phyloP scores from a whole-genome alignment of 2,888 invertebrate species.

The Lasius platythorax region DNA sequence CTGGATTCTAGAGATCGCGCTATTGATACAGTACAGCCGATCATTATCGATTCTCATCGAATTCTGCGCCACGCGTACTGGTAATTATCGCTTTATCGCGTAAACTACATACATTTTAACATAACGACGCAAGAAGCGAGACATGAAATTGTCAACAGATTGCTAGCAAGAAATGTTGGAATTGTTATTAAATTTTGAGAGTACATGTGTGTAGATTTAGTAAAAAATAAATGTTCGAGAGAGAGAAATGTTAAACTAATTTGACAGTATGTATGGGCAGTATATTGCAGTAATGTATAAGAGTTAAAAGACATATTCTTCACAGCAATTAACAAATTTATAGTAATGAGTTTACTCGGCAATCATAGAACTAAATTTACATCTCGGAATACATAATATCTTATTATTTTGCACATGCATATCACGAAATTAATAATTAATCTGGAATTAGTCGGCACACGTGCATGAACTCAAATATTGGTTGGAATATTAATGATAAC shows the following conservation, averaged over 20 bases:
- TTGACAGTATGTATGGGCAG: neutral
- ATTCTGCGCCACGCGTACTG: slow-evolving; percentile 5
- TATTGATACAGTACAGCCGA: slow-evolving; percentile 23
- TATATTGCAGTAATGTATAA: neutral
- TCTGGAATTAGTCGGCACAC: slow-evolving; percentile 10
- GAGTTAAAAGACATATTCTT: neutral
- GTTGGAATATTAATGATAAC: slow-evolving; percentile 39
- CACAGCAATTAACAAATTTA: neutral
- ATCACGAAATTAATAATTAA: slow-evolving; percentile 46
- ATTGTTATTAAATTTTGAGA: neutral
- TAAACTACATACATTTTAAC: neutral
- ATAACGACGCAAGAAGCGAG: neutral
- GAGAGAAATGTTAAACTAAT: neutral
- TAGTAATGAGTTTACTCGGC: neutral
- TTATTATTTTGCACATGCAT: neutral
- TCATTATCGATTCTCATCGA: slow-evolving; percentile 29
- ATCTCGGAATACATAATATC: slow-evolving; percentile 6
- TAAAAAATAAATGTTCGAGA: neutral
- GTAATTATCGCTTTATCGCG: slow-evolving; percentile 8
- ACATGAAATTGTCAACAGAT: slow-evolving; percentile 4
- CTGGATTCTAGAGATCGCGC: slow-evolving; percentile 33
- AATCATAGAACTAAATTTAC: neutral
- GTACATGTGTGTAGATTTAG: neutral
- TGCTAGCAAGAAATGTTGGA: neutral
- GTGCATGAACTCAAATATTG: neutral